Evolutionary conservation across 2,888 invertebrate species (phyloP), one percentile per base, ranked within the genome.

Genomic region (Neoaliturus tenellus): DNA sequence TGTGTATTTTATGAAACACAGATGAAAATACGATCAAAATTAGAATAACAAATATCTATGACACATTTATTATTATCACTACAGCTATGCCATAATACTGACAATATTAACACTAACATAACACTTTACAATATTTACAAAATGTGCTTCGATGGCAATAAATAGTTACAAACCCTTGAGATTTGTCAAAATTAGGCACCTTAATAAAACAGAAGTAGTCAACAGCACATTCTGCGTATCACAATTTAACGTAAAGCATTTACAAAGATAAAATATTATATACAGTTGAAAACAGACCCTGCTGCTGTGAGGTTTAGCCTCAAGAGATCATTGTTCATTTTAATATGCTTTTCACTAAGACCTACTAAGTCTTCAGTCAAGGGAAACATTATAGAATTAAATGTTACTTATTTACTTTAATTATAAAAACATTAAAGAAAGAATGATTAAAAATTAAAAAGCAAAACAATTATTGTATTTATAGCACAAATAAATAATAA

Each of bases 61-160:
- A 75, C 75, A 75, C 75, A 75, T 75, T 71, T 44, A 44, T 44
- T 75, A 75, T 69, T 1, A 75, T 75, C 41, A 44, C 75, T 75
- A 75, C 23, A 44, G 14, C 75, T 75, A 75, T 44, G 75, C 23
- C 75, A 39, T 75, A 75, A 75, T 75, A 75, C 75, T 75, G 75
- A 75, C 75, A 75, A 75, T 44, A 75, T 75, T 75, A 75, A 75
- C 75, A 44, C 75, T 75, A 75, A 25, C 25, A 75, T 48, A 75
- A 75, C 75, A 75, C 75, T 75, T 75, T 75, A 75, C 75, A 75
- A 39, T 75, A 75, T 75, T 75, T 75, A 75, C 75, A 75, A 41
- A 41, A 75, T 75, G 41, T 75, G 75, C 75, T 75, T 48, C 8
- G 48, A 44, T 75, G 48, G 75, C 75, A 75, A 44, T 75, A 75